Conservation (phyloP, 2,113 vertebrate species). For the Erpornis zantholeuca region DNA sequence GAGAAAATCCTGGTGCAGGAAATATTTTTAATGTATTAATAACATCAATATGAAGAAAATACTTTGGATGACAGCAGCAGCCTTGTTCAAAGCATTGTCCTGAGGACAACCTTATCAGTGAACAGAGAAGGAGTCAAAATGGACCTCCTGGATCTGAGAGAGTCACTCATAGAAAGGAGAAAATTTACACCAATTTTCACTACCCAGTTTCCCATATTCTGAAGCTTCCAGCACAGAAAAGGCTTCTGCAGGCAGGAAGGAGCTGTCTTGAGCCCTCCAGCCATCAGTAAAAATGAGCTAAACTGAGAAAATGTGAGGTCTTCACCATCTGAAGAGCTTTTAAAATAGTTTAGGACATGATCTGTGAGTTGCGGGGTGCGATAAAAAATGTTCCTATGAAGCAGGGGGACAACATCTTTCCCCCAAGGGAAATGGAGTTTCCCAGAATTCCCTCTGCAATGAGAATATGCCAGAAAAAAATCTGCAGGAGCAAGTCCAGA, state of each 20-base stretch:
- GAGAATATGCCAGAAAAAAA: neutral
- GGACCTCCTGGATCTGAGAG: neutral
- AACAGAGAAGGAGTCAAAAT: neutral
- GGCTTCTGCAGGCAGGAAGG: neutral
- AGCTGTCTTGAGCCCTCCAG: neutral
- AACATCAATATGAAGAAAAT: neutral
- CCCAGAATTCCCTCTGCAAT: neutral
- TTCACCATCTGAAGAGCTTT: neutral
- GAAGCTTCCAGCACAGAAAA: neutral
- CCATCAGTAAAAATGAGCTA: neutral
- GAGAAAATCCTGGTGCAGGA: neutral
- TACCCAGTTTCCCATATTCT: rapidly evolving
- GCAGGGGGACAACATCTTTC: neutral
- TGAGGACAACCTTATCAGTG: neutral
- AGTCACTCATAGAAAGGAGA: neutral
- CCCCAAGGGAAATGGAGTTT: neutral
- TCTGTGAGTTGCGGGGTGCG: neutral
- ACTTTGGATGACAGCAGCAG: neutral
- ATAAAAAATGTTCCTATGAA: neutral
- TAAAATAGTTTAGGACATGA: neutral
- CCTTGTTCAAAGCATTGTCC: neutral
- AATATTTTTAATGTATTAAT: neutral
- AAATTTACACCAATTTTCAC: neutral
- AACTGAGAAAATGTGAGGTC: neutral
- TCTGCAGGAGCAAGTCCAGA: neutral